Evolutionary conservation across 2,888 invertebrate species (phyloP).

Genomic region (Drosophila cyrtoloma): DNA sequence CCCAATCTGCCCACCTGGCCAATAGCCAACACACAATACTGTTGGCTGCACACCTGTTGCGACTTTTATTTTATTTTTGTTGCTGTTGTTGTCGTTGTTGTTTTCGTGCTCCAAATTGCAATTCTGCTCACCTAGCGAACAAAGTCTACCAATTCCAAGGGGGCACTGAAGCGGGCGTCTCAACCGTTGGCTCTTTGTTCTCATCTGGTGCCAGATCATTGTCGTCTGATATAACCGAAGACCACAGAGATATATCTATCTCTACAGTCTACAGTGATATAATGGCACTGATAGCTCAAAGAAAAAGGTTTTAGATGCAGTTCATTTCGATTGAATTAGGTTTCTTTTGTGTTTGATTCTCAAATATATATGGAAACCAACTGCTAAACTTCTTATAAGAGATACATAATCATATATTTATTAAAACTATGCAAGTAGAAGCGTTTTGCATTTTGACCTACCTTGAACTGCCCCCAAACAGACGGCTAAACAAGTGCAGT

Average conservation of each 20-base stretch:
- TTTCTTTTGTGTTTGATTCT: neutral
- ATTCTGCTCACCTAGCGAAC: constrained; percentile 40
- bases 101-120: constrained; percentile 55
- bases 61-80: constrained; percentile 13
- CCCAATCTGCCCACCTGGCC: constrained; percentile 70
- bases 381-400: neutral
- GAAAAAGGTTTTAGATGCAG: neutral
- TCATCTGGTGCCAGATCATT: neutral
- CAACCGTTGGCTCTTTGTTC: constrained; percentile 1
- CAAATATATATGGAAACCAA: neutral
- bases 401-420: neutral
- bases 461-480: constrained; percentile 14
- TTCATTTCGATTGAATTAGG: neutral
- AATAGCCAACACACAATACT: constrained; percentile 29
- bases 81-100: neutral
- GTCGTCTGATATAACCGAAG: neutral
- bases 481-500: constrained; percentile 27
- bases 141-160: constrained; percentile 18
- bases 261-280: neutral
- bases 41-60: constrained; percentile 52
- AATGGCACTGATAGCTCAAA: neutral
- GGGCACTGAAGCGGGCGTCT: constrained; percentile 5
- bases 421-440: neutral
- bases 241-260: neutral
- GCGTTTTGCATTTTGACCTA: neutral